phyloP scores from a whole-genome alignment of 2,888 invertebrate species.

The Microctonus brassicae region DNA sequence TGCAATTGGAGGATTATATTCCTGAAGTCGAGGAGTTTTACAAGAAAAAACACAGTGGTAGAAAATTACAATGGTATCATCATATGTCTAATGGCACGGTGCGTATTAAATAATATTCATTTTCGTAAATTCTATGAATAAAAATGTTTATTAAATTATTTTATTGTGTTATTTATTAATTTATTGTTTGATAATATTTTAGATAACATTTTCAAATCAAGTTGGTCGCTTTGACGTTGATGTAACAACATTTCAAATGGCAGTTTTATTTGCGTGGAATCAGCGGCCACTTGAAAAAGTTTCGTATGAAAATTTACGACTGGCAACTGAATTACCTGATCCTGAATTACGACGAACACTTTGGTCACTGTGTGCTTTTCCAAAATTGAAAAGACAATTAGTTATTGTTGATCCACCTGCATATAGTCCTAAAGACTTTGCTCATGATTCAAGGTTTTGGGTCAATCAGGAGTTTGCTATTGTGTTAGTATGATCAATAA shows the following conservation, averaged over 20 bases:
- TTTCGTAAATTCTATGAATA: not conserved
- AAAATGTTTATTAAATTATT: too few relatives aligned
- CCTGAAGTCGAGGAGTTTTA: slow-evolving; percentile 99
- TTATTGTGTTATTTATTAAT: too few relatives aligned
- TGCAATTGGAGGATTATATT: slow-evolving; percentile 98
- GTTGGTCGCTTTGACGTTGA: slow-evolving; percentile 96
- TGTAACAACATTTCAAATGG: slow-evolving; percentile 99
- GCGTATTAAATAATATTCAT: slow-evolving; percentile 48
- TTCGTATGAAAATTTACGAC: slow-evolving; percentile 94
- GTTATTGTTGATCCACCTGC: slow-evolving; percentile 84
- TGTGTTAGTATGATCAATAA: slow-evolving; percentile 70
- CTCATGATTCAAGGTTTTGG: slow-evolving; percentile 93
- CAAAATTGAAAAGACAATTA: slow-evolving; percentile 94
- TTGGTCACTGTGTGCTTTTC: slow-evolving; percentile 96
- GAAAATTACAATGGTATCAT: slow-evolving; percentile 99
- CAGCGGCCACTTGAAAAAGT: slow-evolving; percentile 93
- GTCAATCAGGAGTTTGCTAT: slow-evolving; percentile 96
- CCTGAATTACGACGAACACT: slow-evolving; percentile 94
- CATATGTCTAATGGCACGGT: slow-evolving; percentile 99
- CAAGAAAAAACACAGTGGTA: slow-evolving; percentile 95
- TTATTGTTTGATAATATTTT: slow-evolving; percentile 45
- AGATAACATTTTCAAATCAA: slow-evolving; percentile 93
- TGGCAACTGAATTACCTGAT: slow-evolving; percentile 97
- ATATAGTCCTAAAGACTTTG: slow-evolving; percentile 93
- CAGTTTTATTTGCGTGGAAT: slow-evolving; percentile 99